Percentiles rank a stretch among this genome's conserved stretches.
Evolutionary conservation across 2,888 invertebrate species (phyloP).

Genomic region (Anoncus sp.): DNA sequence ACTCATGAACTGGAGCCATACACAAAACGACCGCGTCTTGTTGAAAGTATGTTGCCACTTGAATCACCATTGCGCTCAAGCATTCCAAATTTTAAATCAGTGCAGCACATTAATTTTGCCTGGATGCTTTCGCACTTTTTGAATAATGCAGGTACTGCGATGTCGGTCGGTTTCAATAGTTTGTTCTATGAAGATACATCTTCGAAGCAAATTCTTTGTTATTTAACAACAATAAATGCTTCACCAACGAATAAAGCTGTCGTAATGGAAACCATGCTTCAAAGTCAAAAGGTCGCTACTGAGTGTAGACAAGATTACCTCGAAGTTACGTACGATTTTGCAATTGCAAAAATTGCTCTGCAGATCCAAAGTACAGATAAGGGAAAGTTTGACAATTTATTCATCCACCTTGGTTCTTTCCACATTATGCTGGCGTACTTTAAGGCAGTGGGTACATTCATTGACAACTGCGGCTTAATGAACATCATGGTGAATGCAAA

Average conservation of each 20-base stretch:
- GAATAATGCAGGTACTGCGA: too few relatives aligned
- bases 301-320: slow-evolving; percentile 63
- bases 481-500: neutral
- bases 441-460: slow-evolving; percentile 57
- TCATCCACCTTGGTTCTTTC: slow-evolving; percentile 70
- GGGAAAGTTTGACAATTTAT: slow-evolving; percentile 66
- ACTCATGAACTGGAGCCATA: too few relatives aligned
- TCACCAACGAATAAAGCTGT: slow-evolving; percentile 6
- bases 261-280: neutral
- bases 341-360: slow-evolving; percentile 69
- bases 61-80: too few relatives aligned
- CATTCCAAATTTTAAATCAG: too few relatives aligned
- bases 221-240: slow-evolving; percentile 1
- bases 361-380: slow-evolving; percentile 68
- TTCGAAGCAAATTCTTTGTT: too few relatives aligned
- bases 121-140: too few relatives aligned
- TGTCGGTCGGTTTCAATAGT: too few relatives aligned
- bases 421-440: slow-evolving; percentile 69
- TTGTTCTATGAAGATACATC: too few relatives aligned
- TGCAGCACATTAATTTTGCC: too few relatives aligned
- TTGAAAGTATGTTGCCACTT: too few relatives aligned
- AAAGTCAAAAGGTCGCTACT: slow-evolving; percentile 52
- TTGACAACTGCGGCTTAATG: neutral
- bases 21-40: too few relatives aligned
- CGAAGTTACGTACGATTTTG: slow-evolving; percentile 69